Percentiles rank a stretch among this genome's conserved stretches.
Conservation (phyloP, 1,140 invertebrate species). For the Nautilus pompilius region DNA sequence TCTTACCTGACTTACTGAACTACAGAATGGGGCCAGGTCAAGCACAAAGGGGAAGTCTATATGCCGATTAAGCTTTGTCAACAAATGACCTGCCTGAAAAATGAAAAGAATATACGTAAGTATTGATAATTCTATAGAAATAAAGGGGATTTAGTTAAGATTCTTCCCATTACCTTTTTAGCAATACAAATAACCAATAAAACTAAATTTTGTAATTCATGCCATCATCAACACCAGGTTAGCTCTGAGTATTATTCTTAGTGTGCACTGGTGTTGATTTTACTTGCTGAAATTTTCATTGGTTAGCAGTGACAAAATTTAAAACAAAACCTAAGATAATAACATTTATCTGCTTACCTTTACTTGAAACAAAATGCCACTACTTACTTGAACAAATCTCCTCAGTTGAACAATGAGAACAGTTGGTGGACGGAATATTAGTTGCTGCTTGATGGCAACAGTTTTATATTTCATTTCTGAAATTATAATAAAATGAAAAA, state of each 20-base stretch:
- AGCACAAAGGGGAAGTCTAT: constrained; percentile 84
- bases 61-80: constrained; percentile 77
- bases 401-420: constrained; percentile 94
- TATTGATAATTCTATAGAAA: background rate
- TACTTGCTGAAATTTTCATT: too few species aligned
- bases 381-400: constrained; percentile 64
- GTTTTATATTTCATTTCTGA: too few species aligned
- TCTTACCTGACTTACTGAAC: constrained; percentile 68
- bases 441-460: constrained; percentile 86
- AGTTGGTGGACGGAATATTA: constrained; percentile 85
- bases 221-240: too few species aligned
- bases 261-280: too few species aligned
- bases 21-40: constrained; percentile 88
- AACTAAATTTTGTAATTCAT: too few species aligned
- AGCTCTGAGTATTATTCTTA: too few species aligned
- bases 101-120: constrained; percentile 10
- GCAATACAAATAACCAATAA: too few species aligned
- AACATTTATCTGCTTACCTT: too few species aligned
- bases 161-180: background rate
- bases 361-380: too few species aligned
- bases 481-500: too few species aligned
- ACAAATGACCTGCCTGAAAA: constrained; percentile 60
- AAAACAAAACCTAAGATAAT: too few species aligned
- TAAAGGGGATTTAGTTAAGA: background rate
- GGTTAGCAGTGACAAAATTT: too few species aligned